Evolutionary conservation across 1,140 invertebrate species (phyloP), one percentile per base, ranked within the genome.

Genomic region (Listronotus bonariensis): DNA sequence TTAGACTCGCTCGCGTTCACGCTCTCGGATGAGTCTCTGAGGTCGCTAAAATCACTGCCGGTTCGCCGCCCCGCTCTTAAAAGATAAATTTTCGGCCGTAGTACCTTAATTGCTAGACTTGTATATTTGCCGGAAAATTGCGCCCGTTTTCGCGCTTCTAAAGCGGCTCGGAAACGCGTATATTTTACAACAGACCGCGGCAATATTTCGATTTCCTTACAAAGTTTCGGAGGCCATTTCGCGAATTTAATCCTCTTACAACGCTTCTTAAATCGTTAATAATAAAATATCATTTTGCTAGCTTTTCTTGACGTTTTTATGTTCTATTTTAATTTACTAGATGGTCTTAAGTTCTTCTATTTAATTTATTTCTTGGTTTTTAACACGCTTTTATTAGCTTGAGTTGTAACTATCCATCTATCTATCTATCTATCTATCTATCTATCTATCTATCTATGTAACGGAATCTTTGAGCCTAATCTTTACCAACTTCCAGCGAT

Each of bases 171-270:
- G 41, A 9, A 6, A 3, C 34, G 34, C 34, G 49, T 52, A 14
- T 10, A 52, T 54, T 54, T 40, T 54, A 54, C 34, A 54, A 36
- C 32, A 26, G 52, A 18, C 52, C 14, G 17, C 8, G 52, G 32
- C 34, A 14, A 41, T 54, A 54, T 54, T 54, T 54, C 52, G 52
- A 17, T 54, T 9, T 31, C 34, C 34, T 31, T n/a, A 36, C 34
- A 10, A 36, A 26, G 20, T 42, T 38, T 41, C 12, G 4, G 18
- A 18, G 8, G 11, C 12, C 49, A 12, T 38, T 65, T 52, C 48
- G 18, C 18, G 54, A 65, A 57, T 66, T 66, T 66, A 66, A 66
- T 66, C 64, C 64, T 58, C 63, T 65, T 65, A 51, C 46, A 34
- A 9, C 45, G 54, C 34, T 51, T 26, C 54, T 52, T 60, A 40